These are phyloP conservation scores for Emys orbicularis DNA, from an alignment of 2,797 vertebrate genomes.

Conservation along the genomic window DNA sequence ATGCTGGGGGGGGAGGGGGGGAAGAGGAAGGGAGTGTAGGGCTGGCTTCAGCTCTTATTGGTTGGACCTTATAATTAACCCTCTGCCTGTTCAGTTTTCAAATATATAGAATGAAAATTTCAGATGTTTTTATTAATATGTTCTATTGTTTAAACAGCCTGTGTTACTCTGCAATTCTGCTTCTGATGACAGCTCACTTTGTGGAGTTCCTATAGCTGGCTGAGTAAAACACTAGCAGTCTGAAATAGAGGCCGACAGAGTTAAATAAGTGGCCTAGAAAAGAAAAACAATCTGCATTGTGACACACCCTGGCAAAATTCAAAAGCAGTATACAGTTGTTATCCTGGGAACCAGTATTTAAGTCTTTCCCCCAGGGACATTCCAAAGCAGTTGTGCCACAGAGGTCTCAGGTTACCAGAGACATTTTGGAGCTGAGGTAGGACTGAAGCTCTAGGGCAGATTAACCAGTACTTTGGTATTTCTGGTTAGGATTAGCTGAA, in stretches of 20 bases:
- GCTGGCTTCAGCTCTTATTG: not conserved
- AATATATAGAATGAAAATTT: not conserved
- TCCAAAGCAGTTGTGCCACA: not conserved
- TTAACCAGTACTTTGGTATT: not conserved
- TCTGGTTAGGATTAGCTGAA: not conserved
- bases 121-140: too few species aligned
- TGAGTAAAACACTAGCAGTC: not conserved
- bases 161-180: not conserved
- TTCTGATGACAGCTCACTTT: not conserved
- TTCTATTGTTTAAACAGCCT: not conserved
- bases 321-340: not conserved
- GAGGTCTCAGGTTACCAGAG: not conserved
- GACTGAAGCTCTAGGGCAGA: not conserved
- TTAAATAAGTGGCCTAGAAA: not conserved
- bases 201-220: not conserved
- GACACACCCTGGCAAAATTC: not conserved
- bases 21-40: too few species aligned
- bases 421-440: not conserved
- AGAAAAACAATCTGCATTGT: not conserved
- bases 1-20: not conserved
- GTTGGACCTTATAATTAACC: not conserved
- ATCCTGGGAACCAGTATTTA: not conserved
- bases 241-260: not conserved
- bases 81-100: not conserved
- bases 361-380: not conserved